These are phyloP conservation scores for Patagioenas fasciata DNA, from an alignment of 2,113 vertebrate genomes.

Conservation along the genomic window DNA sequence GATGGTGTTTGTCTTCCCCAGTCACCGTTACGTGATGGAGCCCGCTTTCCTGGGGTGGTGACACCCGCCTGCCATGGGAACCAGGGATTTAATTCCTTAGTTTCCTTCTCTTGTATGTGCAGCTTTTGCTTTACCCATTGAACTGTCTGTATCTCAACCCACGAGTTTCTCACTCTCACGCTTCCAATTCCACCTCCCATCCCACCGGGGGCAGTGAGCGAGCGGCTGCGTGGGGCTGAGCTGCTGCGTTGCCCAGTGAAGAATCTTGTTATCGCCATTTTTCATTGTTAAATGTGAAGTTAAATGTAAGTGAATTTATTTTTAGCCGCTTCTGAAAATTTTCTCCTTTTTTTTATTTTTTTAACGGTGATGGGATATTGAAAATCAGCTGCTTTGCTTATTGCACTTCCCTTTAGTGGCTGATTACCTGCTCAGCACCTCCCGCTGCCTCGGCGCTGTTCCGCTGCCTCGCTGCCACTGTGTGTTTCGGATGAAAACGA, in stretches of 20 bases:
- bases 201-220: too few relatives aligned
- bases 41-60: too few relatives aligned
- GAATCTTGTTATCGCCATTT: background rate
- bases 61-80: too few relatives aligned
- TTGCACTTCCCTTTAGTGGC: background rate
- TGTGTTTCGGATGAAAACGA: background rate
- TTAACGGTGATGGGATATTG: rapidly evolving
- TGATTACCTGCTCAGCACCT: background rate
- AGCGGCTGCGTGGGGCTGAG: too few relatives aligned
- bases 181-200: too few relatives aligned
- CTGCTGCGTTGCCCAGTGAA: background rate
- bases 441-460: background rate
- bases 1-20: too few relatives aligned
- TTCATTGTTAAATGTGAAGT: background rate
- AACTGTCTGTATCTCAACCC: too few relatives aligned
- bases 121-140: too few relatives aligned
- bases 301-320: background rate
- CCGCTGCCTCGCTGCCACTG: rapidly evolving
- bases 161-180: too few relatives aligned
- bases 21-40: too few relatives aligned
- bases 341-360: background rate
- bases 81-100: too few relatives aligned
- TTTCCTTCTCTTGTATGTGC: too few relatives aligned
- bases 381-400: background rate
- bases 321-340: background rate